A percentile compares a stretch with the other conserved stretches of the same genome.
Evolutionary conservation across 2,888 invertebrate genomes (phyloP).

Genomic region (Drosophila stalkeri): DNA sequence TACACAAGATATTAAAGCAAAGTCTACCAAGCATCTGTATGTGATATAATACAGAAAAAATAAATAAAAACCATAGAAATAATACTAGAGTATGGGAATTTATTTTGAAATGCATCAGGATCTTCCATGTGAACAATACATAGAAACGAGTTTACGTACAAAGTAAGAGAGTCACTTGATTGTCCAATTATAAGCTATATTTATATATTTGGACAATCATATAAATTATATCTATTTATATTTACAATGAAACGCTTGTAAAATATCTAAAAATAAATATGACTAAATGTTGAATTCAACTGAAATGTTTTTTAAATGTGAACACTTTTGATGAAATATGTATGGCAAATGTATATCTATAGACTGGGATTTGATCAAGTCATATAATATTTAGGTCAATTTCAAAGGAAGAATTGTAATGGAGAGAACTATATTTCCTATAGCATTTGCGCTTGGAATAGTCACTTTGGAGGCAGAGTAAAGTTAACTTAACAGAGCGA

Average conservation of each 20-base stretch:
- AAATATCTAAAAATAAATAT: constrained; percentile 32
- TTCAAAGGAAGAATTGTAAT: background rate
- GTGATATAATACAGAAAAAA: constrained; percentile 68
- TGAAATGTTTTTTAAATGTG: background rate
- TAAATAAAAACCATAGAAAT: constrained; percentile 52
- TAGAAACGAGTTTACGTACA: constrained; percentile 68
- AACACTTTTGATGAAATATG: background rate
- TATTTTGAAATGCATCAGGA: constrained; percentile 39
- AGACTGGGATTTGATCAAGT: background rate
- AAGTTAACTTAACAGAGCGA: too few relatives aligned
- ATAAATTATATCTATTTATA: constrained; percentile 63
- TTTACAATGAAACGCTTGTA: constrained; percentile 68
- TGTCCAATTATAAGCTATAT: constrained; percentile 14
- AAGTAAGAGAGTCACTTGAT: constrained; percentile 51
- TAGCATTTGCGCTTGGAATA: too few relatives aligned
- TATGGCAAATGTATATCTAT: background rate
- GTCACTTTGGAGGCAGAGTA: too few relatives aligned
- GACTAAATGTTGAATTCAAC: constrained; percentile 39
- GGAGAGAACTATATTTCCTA: too few relatives aligned
- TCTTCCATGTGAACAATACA: constrained; percentile 60
- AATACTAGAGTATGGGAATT: constrained; percentile 35
- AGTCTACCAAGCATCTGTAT: constrained; percentile 38
- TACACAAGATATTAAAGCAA: constrained; percentile 41
- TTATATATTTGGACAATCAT: constrained; percentile 16
- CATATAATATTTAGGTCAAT: background rate